Conservation (phyloP, 2,888 invertebrate species). For the Stenoptilia bipunctidactyla region DNA sequence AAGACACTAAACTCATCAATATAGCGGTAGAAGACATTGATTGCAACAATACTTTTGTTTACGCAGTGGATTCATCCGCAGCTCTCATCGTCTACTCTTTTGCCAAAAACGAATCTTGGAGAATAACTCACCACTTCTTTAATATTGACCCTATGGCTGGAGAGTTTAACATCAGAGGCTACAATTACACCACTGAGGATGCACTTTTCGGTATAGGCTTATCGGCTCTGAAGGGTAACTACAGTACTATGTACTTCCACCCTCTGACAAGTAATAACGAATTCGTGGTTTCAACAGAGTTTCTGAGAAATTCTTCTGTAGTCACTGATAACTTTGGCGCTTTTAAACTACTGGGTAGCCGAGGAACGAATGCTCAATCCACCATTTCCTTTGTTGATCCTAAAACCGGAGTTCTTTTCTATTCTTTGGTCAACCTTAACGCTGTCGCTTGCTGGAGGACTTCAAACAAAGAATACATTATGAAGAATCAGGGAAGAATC, state of each 20-base stretch:
- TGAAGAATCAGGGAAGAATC: conserved; percentile 79
- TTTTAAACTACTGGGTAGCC: conserved; percentile 76
- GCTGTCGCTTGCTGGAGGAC: conserved; percentile 85
- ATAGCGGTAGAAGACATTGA: conserved; percentile 82
- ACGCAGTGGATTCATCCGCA: conserved; percentile 78
- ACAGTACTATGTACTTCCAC: conserved; percentile 82
- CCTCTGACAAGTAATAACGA: conserved; percentile 83
- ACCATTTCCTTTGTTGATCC: conserved; percentile 80
- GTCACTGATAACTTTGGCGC: conserved; percentile 69
- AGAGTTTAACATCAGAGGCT: conserved; percentile 78
- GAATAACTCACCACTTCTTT: conserved; percentile 79
- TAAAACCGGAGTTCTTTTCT: conserved; percentile 79
- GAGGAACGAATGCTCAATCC: conserved; percentile 81
- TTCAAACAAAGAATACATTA: conserved; percentile 74
- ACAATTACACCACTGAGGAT: conserved; percentile 81
- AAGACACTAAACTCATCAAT: conserved; percentile 79
- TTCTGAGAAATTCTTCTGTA: conserved; percentile 72
- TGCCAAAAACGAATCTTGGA: conserved; percentile 79
- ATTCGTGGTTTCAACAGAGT: conserved; percentile 79
- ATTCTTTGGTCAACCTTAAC: conserved; percentile 80
- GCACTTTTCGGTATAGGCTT: conserved; percentile 82
- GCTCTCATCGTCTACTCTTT: conserved; percentile 84
- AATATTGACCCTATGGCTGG: conserved; percentile 80
- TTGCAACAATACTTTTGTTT: conserved; percentile 80
- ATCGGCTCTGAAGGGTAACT: conserved; percentile 74